Base-by-base conservation (phyloP, 2,888 invertebrate species). In the Drosophila mimetica region DNA sequence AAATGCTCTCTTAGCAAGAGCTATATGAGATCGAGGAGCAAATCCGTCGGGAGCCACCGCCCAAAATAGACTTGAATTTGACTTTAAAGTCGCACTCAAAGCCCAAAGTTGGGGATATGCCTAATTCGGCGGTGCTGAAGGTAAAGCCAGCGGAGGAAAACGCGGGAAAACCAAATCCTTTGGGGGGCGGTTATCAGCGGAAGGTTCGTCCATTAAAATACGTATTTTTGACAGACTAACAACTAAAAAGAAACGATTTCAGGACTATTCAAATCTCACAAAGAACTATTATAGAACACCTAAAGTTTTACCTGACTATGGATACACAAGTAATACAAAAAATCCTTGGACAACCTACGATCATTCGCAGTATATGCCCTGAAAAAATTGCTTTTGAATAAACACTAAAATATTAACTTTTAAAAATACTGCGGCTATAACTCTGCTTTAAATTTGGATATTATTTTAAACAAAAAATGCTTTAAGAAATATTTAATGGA, bases 1-100 rank as follows among this genome's bases (percentile, higher is more conserved):
- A n/a, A n/a, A n/a, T n/a, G n/a, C n/a, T n/a, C n/a, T n/a, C n/a
- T n/a, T n/a, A 25, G 25, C 25, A 25, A 79, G 89, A 91, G 55
- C 73, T 91, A 1, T 82, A 90, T n/a, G 89, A 90, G 65, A 91
- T 91, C 30, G 91, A 91, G 66, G 82, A 91, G 48, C 86, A 89
- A 14, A 91, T 91, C 11, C 80, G 75, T 11, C 83, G 74, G 13
- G 85, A 85, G 34, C 92, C 90, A 0, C 89, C 90, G 1, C 90
- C 92, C 2, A 76, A 71, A 2, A 90, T 91, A 55, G 85, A 91
- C 69, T 79, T 91, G 36, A 80, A 89, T 2, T 52, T 91, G 9
- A 80, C 74, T 20, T 69, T 90, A 0, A 84, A 74, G 30, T 76
- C 73, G 0, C 82, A 89, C 44, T 30, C 76, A 2, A 79, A 53